phyloP scores from a whole-genome alignment of 1,140 invertebrate species.

The Bombus sibiricus region DNA sequence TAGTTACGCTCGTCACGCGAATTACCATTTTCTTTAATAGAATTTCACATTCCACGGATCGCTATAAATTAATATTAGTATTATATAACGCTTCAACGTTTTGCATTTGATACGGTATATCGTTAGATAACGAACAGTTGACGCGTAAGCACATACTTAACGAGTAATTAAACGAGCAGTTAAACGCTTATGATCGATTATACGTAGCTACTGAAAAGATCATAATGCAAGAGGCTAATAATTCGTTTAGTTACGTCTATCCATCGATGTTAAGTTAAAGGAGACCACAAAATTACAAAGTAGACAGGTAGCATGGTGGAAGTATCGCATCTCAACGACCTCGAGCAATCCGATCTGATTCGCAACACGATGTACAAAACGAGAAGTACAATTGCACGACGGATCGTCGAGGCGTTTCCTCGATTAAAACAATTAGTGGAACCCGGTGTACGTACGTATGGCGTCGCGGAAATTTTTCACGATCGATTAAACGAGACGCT shows the following conservation, averaged over 20 bases:
- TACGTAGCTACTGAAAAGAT: background rate
- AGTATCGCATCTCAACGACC: background rate
- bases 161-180: no score
- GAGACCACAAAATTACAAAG: background rate
- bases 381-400: no score
- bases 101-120: no score
- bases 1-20: no score
- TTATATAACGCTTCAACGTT: background rate
- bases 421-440: constrained; percentile 43
- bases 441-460: background rate
- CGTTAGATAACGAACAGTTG: no score
- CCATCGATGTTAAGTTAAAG: background rate
- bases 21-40: no score
- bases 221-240: no score
- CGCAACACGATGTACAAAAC: background rate
- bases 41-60: background rate
- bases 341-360: background rate
- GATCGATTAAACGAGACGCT: constrained; percentile 51
- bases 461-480: constrained; percentile 11
- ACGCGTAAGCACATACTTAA: no score
- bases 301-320: background rate
- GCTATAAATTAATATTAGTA: background rate
- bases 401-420: background rate
- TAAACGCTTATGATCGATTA: no score
- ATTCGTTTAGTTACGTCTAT: background rate